These are phyloP conservation scores for Alca torda DNA, from an alignment of 2,797 vertebrate species.

Conservation along the genomic window DNA sequence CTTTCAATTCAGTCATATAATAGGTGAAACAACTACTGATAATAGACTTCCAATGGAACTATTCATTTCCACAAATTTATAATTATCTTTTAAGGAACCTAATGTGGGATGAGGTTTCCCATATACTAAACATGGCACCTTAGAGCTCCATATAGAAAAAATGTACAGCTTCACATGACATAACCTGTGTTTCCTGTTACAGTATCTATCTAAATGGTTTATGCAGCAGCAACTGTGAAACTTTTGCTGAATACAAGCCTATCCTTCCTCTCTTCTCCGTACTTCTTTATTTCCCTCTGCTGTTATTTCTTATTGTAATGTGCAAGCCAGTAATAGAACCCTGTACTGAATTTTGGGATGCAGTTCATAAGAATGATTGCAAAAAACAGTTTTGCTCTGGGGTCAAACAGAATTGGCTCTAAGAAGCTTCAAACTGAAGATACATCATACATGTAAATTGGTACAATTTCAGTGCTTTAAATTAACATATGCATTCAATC, in stretches of 20 bases:
- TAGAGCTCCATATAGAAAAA: background rate
- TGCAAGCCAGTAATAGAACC: background rate
- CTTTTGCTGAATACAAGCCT: background rate
- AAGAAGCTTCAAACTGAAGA: background rate
- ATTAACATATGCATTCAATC: constrained; percentile 20
- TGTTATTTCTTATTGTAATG: background rate
- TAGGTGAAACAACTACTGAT: background rate
- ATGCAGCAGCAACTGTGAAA: background rate
- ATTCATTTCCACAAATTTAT: background rate
- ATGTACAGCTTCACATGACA: background rate
- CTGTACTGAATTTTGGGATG: background rate
- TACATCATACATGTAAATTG: background rate
- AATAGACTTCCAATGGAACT: background rate
- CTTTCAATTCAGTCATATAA: background rate
- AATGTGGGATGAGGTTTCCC: background rate
- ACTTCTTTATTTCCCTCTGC: background rate
- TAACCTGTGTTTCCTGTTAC: background rate
- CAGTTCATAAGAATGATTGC: background rate
- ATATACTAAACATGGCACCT: background rate
- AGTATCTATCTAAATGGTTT: background rate
- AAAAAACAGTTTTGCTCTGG: background rate
- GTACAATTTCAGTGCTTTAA: background rate
- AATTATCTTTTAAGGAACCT: background rate
- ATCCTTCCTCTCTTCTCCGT: background rate
- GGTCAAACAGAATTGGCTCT: background rate